Evolutionary conservation across 2,797 vertebrate species (phyloP).

Genomic region (Selene dorsalis): DNA sequence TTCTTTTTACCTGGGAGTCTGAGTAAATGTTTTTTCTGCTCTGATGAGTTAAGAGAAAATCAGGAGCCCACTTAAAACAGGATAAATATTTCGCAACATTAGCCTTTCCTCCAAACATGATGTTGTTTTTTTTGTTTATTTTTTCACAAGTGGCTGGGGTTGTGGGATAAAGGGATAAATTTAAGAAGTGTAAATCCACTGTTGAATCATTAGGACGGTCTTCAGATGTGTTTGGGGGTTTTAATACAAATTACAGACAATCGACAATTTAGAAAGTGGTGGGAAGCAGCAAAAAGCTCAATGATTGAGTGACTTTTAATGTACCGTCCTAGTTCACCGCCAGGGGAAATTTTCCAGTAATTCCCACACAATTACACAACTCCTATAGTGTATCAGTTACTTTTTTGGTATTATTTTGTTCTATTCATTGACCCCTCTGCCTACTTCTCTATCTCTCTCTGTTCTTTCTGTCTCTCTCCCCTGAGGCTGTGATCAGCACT

Average conservation of each 20-base stretch:
- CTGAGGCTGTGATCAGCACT: slow-evolving; percentile 62
- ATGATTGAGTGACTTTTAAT: slow-evolving; percentile 36
- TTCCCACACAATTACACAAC: slow-evolving; percentile 6
- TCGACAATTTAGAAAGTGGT: slow-evolving; percentile 34
- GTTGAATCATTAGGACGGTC: slow-evolving; percentile 50
- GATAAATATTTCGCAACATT: slow-evolving; percentile 43
- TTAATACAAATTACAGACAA: slow-evolving; percentile 56
- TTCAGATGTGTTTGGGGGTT: slow-evolving; percentile 57
- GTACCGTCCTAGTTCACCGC: slow-evolving; percentile 3
- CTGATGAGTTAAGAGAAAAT: slow-evolving; percentile 31
- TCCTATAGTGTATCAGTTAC: slow-evolving; percentile 17
- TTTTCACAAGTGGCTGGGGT: slow-evolving; percentile 22
- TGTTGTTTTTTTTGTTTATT: slow-evolving; percentile 15
- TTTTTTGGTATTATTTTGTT: slow-evolving; percentile 24
- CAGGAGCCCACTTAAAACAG: slow-evolving; percentile 22
- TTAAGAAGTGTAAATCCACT: slow-evolving; percentile 56
- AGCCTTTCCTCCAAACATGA: slow-evolving; percentile 35
- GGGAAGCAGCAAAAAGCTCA: slow-evolving; percentile 26
- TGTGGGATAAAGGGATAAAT: slow-evolving; percentile 30
- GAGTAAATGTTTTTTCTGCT: slow-evolving; percentile 30
- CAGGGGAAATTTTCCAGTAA: slow-evolving; percentile 21
- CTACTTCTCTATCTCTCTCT: background rate
- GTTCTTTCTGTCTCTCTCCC: slow-evolving; percentile 18
- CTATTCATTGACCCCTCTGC: slow-evolving; percentile 40
- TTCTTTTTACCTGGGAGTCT: background rate